Evolutionary conservation across 2,888 invertebrate genomes (phyloP).

Genomic region (Dorcus parallelipipedus): DNA sequence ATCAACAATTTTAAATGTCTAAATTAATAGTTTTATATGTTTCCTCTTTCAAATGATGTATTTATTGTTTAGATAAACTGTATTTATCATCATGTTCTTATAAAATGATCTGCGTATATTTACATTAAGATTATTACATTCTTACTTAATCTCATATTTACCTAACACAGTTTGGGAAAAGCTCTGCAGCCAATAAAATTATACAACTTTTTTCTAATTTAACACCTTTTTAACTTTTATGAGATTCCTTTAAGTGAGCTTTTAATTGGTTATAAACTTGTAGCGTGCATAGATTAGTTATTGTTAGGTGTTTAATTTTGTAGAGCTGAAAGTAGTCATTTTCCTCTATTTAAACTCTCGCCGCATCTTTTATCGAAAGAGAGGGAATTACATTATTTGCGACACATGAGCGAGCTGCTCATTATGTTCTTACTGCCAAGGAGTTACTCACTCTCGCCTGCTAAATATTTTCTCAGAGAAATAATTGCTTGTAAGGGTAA

Average conservation of each 20-base stretch:
- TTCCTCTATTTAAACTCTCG: constrained; percentile 69
- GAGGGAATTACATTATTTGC: constrained; percentile 74
- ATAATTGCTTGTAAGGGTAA: constrained; percentile 81
- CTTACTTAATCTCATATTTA: too few species aligned
- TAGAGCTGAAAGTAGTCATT: constrained; percentile 60
- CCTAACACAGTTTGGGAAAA: too few species aligned
- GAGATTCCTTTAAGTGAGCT: background rate
- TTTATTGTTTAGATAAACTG: too few species aligned
- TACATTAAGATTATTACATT: too few species aligned
- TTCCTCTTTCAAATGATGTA: too few species aligned
- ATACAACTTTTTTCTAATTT: too few species aligned
- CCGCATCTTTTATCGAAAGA: constrained; percentile 71
- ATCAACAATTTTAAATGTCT: too few species aligned
- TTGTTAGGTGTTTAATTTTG: constrained; percentile 22
- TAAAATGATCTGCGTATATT: too few species aligned
- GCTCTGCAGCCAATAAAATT: too few species aligned
- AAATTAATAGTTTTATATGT: too few species aligned
- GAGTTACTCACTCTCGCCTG: constrained; percentile 74
- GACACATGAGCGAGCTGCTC: constrained; percentile 78
- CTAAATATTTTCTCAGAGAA: constrained; percentile 78
- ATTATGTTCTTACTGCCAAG: constrained; percentile 78
- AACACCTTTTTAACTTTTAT: background rate
- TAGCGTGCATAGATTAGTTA: too few species aligned
- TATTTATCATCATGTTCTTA: too few species aligned
- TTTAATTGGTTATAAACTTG: constrained; percentile 1